Evolutionary conservation across 2,797 vertebrate species (phyloP), one percentile per base, ranked within the genome.

Genomic region (Danio tinwini): DNA sequence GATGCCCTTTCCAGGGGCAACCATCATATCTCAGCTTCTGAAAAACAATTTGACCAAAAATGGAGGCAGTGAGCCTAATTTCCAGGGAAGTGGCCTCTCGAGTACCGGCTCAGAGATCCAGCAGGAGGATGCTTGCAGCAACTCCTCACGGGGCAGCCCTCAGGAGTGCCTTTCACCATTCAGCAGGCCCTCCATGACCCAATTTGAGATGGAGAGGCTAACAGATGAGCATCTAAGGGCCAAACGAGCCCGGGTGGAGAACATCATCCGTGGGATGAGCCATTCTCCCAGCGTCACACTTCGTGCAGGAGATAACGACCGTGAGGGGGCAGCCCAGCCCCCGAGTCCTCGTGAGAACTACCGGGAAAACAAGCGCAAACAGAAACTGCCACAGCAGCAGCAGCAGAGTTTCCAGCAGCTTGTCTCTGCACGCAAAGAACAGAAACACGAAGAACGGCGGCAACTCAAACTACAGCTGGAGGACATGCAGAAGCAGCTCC

Each of bases 401-500:
- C 98, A 99, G 42, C 98, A 99, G 92, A 96, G 96, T 91, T 99
- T 99, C 92, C 96, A 97, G 87, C 96, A 98, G 93, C 94, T 98
- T 91, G 96, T 98, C 88, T 98, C 97, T 4, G 96, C 96, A 1
- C 94, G 97, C 83, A 97, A 98, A 88, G 97, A 98, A 88, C 97
- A 98, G 92, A 95, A 97, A 83, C 96, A 97, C 85, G 97, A 98
- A 86, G 98, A 99, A 91, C 93, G 97, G 63, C 90, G 97, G 84
- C 98, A 99, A 92, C 96, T 99, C 91, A 99, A 98, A 84, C 96
- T 98, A 88, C 98, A 99, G 88, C 95, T 99, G 92, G 98, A 99
- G 87, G 98, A 99, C 94, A 99, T 99, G 98, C 98, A 99, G 94
- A 99, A 99, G 89, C 98, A 99, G 93, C 95, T 99, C 86, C 96